phyloP scores from a whole-genome alignment of 2,797 vertebrate species.

The Dendrocincla fuliginosa region DNA sequence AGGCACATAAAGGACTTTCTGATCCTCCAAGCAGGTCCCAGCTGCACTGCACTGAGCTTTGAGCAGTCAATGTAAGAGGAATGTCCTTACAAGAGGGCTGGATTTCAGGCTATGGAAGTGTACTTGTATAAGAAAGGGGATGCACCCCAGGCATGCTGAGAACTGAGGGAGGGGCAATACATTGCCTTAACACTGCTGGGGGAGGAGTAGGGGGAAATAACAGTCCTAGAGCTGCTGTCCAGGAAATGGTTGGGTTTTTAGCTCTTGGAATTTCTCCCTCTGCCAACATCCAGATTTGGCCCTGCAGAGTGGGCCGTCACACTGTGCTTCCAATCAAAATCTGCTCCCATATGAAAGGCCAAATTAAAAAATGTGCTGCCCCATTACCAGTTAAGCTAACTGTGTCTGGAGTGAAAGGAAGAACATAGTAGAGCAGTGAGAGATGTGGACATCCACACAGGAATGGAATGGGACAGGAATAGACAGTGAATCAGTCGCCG shows the following conservation, averaged over 20 bases:
- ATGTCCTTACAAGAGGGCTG: neutral
- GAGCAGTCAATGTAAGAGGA: neutral
- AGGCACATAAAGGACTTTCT: neutral
- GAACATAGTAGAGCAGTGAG: neutral
- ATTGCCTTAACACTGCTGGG: neutral
- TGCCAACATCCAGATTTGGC: neutral
- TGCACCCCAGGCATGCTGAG: neutral
- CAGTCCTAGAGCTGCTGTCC: neutral
- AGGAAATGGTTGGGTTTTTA: neutral
- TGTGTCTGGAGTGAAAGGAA: neutral
- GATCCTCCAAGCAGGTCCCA: neutral
- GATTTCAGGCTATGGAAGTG: neutral
- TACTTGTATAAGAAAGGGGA: neutral
- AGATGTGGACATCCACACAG: neutral
- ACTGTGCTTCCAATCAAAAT: neutral
- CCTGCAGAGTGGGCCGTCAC: neutral
- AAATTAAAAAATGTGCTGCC: slow-evolving; percentile 6
- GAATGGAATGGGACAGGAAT: neutral
- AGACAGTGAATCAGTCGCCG: slow-evolving; percentile 27
- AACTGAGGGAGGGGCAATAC: neutral
- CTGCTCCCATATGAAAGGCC: neutral
- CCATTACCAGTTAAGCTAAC: neutral
- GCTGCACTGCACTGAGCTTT: neutral
- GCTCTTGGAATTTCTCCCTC: neutral
- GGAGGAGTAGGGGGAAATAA: neutral